phyloP scores from a whole-genome alignment of 2,113 vertebrate species.

The Euleptes europaea region DNA sequence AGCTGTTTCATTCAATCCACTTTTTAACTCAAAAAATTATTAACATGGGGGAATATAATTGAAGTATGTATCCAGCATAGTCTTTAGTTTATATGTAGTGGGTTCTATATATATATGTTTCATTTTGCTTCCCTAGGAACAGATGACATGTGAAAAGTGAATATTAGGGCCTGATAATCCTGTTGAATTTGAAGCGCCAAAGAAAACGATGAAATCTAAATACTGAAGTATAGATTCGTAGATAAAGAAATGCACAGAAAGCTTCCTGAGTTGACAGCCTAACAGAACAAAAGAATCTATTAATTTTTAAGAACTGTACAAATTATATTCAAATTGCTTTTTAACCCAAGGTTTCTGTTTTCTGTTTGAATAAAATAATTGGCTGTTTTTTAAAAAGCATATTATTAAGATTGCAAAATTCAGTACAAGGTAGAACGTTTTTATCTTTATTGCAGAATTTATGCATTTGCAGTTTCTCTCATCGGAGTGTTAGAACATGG shows the following conservation, averaged over 20 bases:
- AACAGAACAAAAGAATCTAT: constrained; percentile 19
- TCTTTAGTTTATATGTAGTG: neutral
- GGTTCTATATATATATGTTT: neutral
- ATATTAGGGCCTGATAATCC: neutral
- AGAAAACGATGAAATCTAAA: neutral
- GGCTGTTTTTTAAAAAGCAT: too few species aligned
- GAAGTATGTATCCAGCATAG: neutral
- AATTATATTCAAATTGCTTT: too few species aligned
- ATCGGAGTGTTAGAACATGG: too few species aligned
- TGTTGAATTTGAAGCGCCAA: constrained; percentile 21
- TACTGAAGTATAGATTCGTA: neutral
- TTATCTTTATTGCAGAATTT: neutral
- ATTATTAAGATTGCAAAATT: neutral
- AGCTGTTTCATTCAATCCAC: neutral
- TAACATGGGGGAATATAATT: neutral
- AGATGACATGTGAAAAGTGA: neutral
- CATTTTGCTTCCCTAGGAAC: neutral
- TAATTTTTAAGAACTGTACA: too few species aligned
- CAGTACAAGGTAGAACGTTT: neutral
- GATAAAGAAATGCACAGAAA: constrained; percentile 36
- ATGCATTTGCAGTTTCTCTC: neutral
- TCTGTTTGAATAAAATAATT: too few species aligned
- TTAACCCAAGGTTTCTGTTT: too few species aligned
- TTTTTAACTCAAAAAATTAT: neutral
- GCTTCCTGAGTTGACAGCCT: neutral